Percentiles rank a stretch among this genome's conserved stretches.
Evolutionary conservation across 2,888 invertebrate species (phyloP).

Genomic region (Tenthredo distinguenda): DNA sequence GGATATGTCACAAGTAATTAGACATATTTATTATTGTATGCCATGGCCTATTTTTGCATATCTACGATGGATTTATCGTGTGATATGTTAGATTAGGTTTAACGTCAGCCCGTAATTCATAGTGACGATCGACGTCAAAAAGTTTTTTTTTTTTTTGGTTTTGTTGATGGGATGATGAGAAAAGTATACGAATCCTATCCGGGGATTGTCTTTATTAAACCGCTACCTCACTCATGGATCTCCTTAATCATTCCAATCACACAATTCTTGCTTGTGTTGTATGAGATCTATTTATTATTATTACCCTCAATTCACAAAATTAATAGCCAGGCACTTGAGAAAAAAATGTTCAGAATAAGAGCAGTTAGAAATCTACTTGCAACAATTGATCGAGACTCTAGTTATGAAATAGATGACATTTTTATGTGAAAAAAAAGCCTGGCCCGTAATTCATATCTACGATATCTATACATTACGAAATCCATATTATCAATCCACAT

Average conservation of each 20-base stretch:
- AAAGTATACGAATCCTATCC: not conserved
- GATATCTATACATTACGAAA: not conserved
- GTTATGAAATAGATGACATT: not conserved
- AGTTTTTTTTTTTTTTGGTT: not conserved
- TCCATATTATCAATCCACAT: not conserved
- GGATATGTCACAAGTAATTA: not conserved
- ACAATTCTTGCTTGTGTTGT: not conserved
- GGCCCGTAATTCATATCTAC: not conserved
- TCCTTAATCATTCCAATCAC: too few relatives aligned
- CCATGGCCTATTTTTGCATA: not conserved
- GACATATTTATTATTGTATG: not conserved
- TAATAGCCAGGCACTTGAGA: not conserved
- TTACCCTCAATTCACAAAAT: not conserved
- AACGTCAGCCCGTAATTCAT: not conserved
- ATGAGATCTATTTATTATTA: not conserved
- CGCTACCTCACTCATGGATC: not conserved
- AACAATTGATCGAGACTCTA: not conserved
- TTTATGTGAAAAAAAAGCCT: not conserved
- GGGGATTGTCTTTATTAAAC: not conserved
- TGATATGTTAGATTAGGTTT: not conserved
- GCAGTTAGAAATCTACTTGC: not conserved
- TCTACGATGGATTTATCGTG: not conserved
- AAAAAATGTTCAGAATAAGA: not conserved
- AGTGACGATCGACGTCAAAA: not conserved
- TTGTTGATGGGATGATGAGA: not conserved